Evolutionary conservation across 2,113 vertebrate species (phyloP), one percentile per base, ranked within the genome.

Genomic region (Aspiorhynchus laticeps): DNA sequence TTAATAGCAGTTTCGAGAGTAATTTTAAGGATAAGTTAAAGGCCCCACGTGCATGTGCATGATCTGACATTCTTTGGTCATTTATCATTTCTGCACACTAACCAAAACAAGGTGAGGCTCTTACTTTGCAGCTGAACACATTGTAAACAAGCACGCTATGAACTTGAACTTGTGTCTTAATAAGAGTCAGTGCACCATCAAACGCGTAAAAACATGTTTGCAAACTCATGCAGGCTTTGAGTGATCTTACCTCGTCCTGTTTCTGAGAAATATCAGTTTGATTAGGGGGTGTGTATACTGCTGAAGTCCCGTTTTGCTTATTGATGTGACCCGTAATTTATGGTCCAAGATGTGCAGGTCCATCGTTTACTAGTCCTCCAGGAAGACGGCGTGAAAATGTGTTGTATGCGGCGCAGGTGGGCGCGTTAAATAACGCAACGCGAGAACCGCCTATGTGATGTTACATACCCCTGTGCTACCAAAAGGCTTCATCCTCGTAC

Each of bases 281-380:
- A 96, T 95, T 31, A 96, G 91, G 0, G 95, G 93, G 87, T 96
- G 94, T 7, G 95, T 96, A 88, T 93, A 96, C 73, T 92, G 76
- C 43, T 93, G 90, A 83, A 96, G 91, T 9, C 95, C 95, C 0
- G 80, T 93, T 89, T 95, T 95, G 91, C 93, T 89, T 86, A 96
- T 95, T 88, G 94, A 94, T 75, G 94, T 95, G 69, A 96, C 95
- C 86, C 94, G 93, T 24, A 96, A 93, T 79, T 93, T 92, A 88
- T 96, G 95, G 84, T 96, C 95, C 85, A 96, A 36, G 53, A 96
- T 96, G 91, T 96, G 95, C 83, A 96, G 84, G 84, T 96, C 95
- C 95, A 96, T 96, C 7, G 67, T 90, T 28, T 65, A 78, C 78
- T 53, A 21, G 15, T 43, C 69, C 61, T 59, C 46, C 41, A 12